A percentile compares a stretch with the other conserved stretches of the same genome.
Conservation (phyloP, 2,888 invertebrate genomes). For the Thysanoteuthis rhombus region DNA sequence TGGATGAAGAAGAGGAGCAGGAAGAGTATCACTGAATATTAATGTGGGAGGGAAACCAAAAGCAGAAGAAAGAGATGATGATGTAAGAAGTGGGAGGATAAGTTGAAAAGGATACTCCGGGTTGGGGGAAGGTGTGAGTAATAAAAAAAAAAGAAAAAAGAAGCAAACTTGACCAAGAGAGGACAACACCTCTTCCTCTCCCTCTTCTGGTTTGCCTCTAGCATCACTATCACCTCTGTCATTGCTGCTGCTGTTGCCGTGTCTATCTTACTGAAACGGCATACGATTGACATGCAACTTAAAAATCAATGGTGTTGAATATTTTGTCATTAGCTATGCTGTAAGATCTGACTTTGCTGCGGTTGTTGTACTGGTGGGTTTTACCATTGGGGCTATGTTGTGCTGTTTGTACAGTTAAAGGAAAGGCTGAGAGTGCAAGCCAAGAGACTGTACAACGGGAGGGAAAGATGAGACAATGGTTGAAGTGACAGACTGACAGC, state of each 20-base stretch:
- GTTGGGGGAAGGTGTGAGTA: background rate
- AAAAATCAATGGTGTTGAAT: constrained; percentile 25
- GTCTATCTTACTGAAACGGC: background rate
- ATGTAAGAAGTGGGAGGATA: background rate
- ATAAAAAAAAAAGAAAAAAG: background rate
- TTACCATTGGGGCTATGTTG: background rate
- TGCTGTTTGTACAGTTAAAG: background rate
- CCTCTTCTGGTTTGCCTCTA: background rate
- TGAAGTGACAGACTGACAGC: too few relatives aligned
- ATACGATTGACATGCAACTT: background rate
- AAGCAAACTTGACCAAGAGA: background rate
- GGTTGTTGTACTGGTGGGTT: constrained; percentile 19
- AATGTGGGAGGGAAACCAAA: background rate
- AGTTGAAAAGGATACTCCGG: background rate
- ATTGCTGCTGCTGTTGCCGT: too few relatives aligned
- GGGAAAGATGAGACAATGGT: background rate
- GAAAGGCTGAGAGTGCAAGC: background rate
- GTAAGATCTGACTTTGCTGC: background rate
- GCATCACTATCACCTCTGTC: background rate
- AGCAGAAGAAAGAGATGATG: background rate
- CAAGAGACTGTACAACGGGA: background rate
- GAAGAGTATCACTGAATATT: background rate
- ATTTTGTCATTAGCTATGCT: constrained; percentile 18
- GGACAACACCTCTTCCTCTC: background rate
- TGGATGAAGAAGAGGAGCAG: background rate